Percentiles rank a stretch among this genome's conserved stretches.
These are phyloP conservation scores for Pasiphila rectangulata DNA, from an alignment of 2,888 invertebrate genomes.

Conservation along the genomic window DNA sequence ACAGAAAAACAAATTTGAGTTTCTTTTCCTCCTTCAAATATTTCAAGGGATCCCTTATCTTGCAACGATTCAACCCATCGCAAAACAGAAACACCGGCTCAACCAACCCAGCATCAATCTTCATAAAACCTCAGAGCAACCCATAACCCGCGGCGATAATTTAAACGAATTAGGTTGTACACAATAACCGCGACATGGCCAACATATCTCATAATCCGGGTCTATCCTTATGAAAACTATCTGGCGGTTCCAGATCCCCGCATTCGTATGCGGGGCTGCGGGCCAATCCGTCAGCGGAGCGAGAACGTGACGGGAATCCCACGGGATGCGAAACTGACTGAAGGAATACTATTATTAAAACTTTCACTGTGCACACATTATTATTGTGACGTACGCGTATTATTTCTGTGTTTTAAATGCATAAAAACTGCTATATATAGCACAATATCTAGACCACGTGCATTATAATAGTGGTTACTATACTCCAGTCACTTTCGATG, in stretches of 20 bases:
- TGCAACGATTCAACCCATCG: too few species aligned
- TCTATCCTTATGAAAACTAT: constrained; percentile 67
- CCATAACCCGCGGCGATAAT: not conserved
- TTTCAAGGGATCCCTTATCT: too few species aligned
- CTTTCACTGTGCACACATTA: not conserved
- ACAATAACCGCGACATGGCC: constrained; percentile 48
- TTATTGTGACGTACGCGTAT: too few species aligned
- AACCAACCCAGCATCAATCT: too few species aligned
- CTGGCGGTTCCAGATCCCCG: constrained; percentile 30
- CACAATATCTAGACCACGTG: too few species aligned
- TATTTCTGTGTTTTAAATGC: too few species aligned
- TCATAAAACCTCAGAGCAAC: constrained; percentile 3
- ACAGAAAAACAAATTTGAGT: too few species aligned
- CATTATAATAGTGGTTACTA: too few species aligned
- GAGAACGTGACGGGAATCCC: constrained; percentile 51
- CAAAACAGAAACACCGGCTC: too few species aligned
- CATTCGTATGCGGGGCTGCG: constrained; percentile 55
- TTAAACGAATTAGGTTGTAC: constrained; percentile 15
- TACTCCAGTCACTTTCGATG: too few species aligned
- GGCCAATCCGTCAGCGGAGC: constrained; percentile 61
- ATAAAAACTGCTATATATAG: too few species aligned
- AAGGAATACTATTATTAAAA: not conserved
- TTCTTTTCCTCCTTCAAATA: too few species aligned
- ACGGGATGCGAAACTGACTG: not conserved
- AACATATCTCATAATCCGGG: constrained; percentile 62